Evolutionary conservation across 2,888 invertebrate genomes (phyloP).

Genomic region (Tachina lurida): DNA sequence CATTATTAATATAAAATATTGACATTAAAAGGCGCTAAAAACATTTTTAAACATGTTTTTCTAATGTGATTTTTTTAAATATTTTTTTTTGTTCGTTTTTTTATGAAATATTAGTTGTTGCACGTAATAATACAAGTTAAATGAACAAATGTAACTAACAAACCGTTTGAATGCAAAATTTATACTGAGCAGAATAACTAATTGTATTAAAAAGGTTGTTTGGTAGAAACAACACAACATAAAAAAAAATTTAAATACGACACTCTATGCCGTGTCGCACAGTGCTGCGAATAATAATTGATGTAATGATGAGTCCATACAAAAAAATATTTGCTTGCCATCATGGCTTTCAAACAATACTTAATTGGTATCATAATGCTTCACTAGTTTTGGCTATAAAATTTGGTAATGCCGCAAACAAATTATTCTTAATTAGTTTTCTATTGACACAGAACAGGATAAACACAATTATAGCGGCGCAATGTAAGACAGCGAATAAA

Average conservation of each 20-base stretch:
- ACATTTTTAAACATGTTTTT: neutral
- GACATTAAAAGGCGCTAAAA: slow-evolving; percentile 20
- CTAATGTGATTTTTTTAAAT: neutral
- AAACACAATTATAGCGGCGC: neutral
- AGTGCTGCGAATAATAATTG: slow-evolving; percentile 44
- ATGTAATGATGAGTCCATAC: slow-evolving; percentile 24
- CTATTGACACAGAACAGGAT: slow-evolving; percentile 18
- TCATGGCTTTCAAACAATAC: slow-evolving; percentile 9
- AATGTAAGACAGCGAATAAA: neutral
- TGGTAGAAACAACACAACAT: slow-evolving; percentile 16
- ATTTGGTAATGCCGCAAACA: neutral
- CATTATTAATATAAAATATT: slow-evolving; percentile 16
- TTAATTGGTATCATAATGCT: slow-evolving; percentile 21
- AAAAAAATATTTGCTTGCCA: slow-evolving; percentile 8
- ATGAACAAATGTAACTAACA: slow-evolving; percentile 67
- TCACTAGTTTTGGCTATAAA: neutral
- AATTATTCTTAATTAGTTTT: slow-evolving; percentile 30
- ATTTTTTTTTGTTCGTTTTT: neutral
- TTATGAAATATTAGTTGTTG: slow-evolving; percentile 9
- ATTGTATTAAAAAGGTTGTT: slow-evolving; percentile 71
- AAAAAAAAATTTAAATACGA: slow-evolving; percentile 45
- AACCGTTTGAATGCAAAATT: slow-evolving; percentile 66
- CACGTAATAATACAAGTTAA: slow-evolving; percentile 61
- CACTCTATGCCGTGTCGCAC: slow-evolving; percentile 61
- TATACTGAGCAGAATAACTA: slow-evolving; percentile 68